Evolutionary conservation across 2,113 vertebrate species (phyloP).

Genomic region (Cromileptes altivelis): DNA sequence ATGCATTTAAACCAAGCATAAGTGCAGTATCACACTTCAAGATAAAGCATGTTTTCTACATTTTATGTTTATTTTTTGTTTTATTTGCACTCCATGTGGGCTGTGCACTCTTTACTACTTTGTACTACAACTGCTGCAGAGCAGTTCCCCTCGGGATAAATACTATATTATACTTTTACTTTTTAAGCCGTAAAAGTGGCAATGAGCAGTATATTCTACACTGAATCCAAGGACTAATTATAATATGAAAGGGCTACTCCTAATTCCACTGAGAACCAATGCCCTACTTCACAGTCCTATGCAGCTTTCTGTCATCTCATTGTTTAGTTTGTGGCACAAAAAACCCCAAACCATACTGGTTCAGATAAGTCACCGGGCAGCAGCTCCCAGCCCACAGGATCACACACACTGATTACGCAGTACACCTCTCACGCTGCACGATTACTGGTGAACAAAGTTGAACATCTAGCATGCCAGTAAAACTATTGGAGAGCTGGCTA

Average conservation of each 20-base stretch:
- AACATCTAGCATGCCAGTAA: not conserved
- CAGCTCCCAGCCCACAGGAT: not conserved
- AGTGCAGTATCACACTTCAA: not conserved
- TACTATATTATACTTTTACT: no score
- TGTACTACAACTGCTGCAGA: no score
- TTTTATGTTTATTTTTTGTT: not conserved
- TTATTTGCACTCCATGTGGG: no score
- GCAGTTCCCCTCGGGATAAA: no score
- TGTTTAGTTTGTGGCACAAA: not conserved
- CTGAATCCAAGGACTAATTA: not conserved
- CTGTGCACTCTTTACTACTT: no score
- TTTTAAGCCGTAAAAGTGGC: no score
- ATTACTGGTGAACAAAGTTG: not conserved
- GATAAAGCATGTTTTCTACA: not conserved
- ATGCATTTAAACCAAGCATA: not conserved
- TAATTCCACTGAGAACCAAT: constrained; percentile 9
- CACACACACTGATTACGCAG: not conserved
- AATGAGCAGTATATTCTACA: not conserved
- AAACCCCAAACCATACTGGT: not conserved
- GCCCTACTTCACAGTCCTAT: constrained; percentile 13
- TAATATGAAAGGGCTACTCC: constrained; percentile 20
- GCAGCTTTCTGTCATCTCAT: constrained; percentile 2
- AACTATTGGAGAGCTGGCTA: constrained; percentile 6
- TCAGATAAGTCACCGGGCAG: not conserved
- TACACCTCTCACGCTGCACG: not conserved